Evolutionary conservation across 2,888 invertebrate genomes (phyloP), one percentile per base, ranked within the genome.

Genomic region (Cantharis flavilabris): DNA sequence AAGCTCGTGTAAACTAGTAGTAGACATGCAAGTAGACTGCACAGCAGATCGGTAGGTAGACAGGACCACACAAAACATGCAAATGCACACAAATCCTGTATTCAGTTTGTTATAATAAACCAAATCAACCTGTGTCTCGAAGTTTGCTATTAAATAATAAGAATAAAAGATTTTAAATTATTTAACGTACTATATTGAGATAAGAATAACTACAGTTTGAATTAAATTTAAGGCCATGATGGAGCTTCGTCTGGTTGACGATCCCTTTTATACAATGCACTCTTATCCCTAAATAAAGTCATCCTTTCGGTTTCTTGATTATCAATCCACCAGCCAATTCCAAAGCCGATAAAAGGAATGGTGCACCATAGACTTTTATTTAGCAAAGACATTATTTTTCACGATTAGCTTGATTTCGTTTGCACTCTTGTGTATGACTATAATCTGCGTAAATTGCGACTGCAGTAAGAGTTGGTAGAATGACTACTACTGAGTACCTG

Each of bases 251-350:
- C 94, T 80, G 92, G 91, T 82, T 92, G 92, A 2, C 92, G 88
- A 63, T 86, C 88, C 76, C 93, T 90, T 20, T 94, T 95, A 85
- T 93, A 97, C 62, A 97, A 88, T 70, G 93, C 91, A 84, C 96
- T 96, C 86, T 94, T 96, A 85, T 97, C 96, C 77, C 96, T 90
- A 86, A 93, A 97, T 81, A 87, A 88, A 0, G 91, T 90, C 92
- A 95, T 92, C 74, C 95, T 91, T 77, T 93, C 89, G 0, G 93
- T 93, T 89, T 96, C 95, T 82, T 91, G 89, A 5, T 89, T 88
- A 85, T 96, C 95, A 73, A 96, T 82, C 81, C 87, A 93, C 83
- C 90, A 89, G 1, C 96, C 96, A 72, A 94, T 78, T 1, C 88
- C 84, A 81, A 86, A 92, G 0, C 94, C 94, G 28, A 89, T 81